Evolutionary conservation across 1,140 invertebrate genomes (phyloP).

Genomic region (Mya arenaria): DNA sequence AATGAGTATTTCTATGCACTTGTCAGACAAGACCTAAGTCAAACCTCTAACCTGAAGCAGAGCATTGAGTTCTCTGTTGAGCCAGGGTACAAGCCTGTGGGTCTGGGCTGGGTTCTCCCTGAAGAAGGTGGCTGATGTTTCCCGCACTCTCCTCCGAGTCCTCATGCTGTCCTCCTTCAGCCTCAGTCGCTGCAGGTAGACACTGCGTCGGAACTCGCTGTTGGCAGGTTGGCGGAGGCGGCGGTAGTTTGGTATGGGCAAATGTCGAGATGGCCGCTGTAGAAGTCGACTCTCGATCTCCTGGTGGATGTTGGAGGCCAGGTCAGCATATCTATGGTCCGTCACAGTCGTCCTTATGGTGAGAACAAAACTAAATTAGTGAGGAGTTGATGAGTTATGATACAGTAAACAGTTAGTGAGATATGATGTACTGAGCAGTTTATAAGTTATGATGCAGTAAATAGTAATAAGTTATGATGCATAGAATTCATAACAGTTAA

Average conservation of each 20-base stretch:
- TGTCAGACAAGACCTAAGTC: too few relatives aligned
- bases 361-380: background rate
- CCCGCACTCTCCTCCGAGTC: constrained; percentile 58
- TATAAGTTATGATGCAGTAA: too few relatives aligned
- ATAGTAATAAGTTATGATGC: too few relatives aligned
- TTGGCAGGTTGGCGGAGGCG: constrained; percentile 68
- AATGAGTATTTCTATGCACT: too few relatives aligned
- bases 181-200: constrained; percentile 91
- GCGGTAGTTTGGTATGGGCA: constrained; percentile 56
- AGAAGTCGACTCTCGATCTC: constrained; percentile 51
- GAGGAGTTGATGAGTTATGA: too few relatives aligned
- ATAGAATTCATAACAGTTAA: too few relatives aligned
- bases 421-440: too few relatives aligned
- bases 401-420: too few relatives aligned
- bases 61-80: constrained; percentile 92
- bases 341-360: constrained; percentile 69
- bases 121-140: constrained; percentile 86
- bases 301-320: constrained; percentile 16
- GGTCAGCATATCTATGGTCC: constrained; percentile 58
- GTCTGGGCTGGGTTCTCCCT: constrained; percentile 89
- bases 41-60: too few relatives aligned
- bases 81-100: constrained; percentile 92
- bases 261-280: constrained; percentile 55
- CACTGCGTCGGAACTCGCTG: constrained; percentile 84
- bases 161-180: constrained; percentile 82